Base-by-base conservation (phyloP, 2,797 vertebrate genomes). In the Avahi laniger region DNA sequence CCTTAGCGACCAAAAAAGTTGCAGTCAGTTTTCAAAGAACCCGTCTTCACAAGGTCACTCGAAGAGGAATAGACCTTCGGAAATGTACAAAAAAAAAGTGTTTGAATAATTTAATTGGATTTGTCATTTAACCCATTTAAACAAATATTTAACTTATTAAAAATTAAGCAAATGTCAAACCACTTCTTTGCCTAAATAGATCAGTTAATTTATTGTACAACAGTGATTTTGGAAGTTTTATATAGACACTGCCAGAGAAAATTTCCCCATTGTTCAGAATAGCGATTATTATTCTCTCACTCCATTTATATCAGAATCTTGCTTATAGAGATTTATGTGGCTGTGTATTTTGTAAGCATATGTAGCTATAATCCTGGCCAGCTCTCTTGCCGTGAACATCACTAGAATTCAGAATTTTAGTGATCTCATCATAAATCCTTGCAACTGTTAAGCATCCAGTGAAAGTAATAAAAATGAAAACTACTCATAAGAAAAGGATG, bases 341-440 rank as follows among this genome's bases (percentile, higher is more conserved):
- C 38, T 67, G 8, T 89, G 52, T 92, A 83, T 91, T 96, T 96
- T 78, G 15, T 11, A 80, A 76, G 4, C 93, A 94, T 92, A 93
- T 82, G 76, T 94, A 72, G 65, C 41, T 86, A 2, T 84, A 92
- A 93, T 73, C 33, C 26, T 70, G 10, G 52, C 28, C 83, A 93
- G 65, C 57, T 94, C 38, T 91, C 52, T 83, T 94, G 52, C 83
- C 91, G 69, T 48, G 76, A 95, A 96, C 38, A 90, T n/a, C 28
- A 22, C 17, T 52, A 87, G 90, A 95, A 96, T 35, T 79, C 59
- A 95, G 54, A 96, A 81, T 90, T 92, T 92, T 96, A 81, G 80
- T 94, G 80, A 87, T 81, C 70, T 92, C 80, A 92, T 96, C 83
- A 93, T 95, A 95, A 96, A 96, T 93, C 76, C 30, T 92, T 79